These are phyloP conservation scores for Lonchura striata DNA, from an alignment of 2,113 vertebrate genomes.

Conservation along the genomic window DNA sequence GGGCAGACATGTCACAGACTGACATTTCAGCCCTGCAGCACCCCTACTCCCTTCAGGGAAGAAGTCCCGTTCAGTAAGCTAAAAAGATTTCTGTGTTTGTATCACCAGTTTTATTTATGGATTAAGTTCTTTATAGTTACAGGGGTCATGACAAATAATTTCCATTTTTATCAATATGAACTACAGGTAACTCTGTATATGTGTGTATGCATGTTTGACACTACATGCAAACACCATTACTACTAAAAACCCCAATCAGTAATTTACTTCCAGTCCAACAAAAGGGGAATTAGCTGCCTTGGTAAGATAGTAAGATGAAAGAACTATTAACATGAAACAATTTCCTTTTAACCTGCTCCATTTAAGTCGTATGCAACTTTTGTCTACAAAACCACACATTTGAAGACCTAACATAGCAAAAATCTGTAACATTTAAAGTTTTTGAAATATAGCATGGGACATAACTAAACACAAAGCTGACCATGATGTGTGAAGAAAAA, in stretches of 20 bases:
- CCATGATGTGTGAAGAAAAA: rapidly evolving
- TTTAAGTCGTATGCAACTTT: conserved; percentile 39
- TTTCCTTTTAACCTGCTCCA: neutral
- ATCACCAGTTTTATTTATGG: neutral
- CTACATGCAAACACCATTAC: neutral
- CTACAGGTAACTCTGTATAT: neutral
- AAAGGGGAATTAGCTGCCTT: conserved; percentile 25
- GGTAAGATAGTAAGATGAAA: neutral
- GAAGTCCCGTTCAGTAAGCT: neutral
- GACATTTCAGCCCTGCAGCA: neutral
- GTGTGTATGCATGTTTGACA: neutral
- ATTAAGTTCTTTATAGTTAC: neutral
- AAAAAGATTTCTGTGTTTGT: neutral
- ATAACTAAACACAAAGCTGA: neutral
- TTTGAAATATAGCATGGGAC: neutral
- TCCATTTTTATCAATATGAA: neutral
- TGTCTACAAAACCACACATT: neutral
- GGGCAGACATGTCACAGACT: neutral
- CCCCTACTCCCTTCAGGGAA: neutral
- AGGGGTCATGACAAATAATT: neutral
- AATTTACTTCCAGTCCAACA: neutral
- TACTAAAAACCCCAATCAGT: neutral
- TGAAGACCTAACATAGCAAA: neutral
- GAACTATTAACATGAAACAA: neutral
- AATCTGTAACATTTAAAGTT: neutral